phyloP scores from a whole-genome alignment of 2,113 vertebrate genomes.

The Alaudala cheleensis region DNA sequence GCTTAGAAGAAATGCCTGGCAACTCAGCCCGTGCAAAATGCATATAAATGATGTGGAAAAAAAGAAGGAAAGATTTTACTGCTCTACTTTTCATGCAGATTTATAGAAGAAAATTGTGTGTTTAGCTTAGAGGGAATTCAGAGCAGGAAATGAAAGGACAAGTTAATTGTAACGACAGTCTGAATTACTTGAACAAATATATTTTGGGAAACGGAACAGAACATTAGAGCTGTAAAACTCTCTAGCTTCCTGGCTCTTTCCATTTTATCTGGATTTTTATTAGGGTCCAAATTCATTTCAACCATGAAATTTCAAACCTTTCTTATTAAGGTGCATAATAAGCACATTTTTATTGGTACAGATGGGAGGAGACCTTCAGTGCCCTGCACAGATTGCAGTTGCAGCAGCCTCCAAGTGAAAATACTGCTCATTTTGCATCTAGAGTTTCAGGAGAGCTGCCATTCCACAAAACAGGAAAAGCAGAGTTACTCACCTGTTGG shows the following conservation, averaged over 20 bases:
- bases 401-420: background rate
- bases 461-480: background rate
- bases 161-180: conserved; percentile 48
- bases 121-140: conserved; percentile 48
- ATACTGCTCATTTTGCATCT: background rate
- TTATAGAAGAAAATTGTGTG: conserved; percentile 51
- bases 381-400: background rate
- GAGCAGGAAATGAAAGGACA: conserved; percentile 37
- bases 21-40: background rate
- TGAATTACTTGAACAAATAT: conserved; percentile 58
- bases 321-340: conserved; percentile 25
- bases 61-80: background rate
- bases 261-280: conserved; percentile 20
- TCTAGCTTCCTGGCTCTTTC: background rate
- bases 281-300: background rate
- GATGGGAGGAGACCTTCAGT: background rate
- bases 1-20: background rate
- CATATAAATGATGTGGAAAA: background rate
- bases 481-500: background rate
- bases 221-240: conserved; percentile 13
- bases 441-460: background rate
- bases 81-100: conserved; percentile 55
- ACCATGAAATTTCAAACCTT: background rate
- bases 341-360: background rate
- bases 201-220: conserved; percentile 42